Percentiles rank a stretch among this genome's conserved stretches.
phyloP scores from a whole-genome alignment of 2,797 vertebrate species.

The Sylvilagus floridanus region DNA sequence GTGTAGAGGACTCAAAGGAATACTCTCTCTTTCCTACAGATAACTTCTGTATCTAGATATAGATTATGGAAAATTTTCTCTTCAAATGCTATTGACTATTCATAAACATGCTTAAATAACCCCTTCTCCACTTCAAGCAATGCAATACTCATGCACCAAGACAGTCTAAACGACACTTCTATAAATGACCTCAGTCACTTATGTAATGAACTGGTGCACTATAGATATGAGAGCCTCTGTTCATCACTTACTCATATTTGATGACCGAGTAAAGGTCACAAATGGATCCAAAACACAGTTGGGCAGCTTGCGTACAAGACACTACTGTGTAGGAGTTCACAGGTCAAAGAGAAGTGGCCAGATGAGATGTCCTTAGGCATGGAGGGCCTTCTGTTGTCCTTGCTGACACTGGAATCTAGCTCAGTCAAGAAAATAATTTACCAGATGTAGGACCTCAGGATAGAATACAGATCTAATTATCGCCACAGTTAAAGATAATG shows the following conservation, averaged over 20 bases:
- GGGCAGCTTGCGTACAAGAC: not conserved
- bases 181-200: not conserved
- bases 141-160: not conserved
- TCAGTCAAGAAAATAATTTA: constrained; percentile 68
- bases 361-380: constrained; percentile 57
- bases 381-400: constrained; percentile 61
- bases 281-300: not conserved
- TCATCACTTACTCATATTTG: not conserved
- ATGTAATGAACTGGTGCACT: not conserved
- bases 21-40: not conserved
- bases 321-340: constrained; percentile 16
- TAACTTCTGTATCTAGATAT: not conserved
- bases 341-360: constrained; percentile 66
- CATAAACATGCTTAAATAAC: not conserved
- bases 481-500: constrained; percentile 58
- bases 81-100: constrained; percentile 27
- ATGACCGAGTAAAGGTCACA: constrained; percentile 13
- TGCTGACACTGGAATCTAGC: constrained; percentile 43
- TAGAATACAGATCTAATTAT: constrained; percentile 66
- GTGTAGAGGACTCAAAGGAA: not conserved
- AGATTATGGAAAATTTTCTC: not conserved
- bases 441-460: constrained; percentile 73
- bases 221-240: not conserved
- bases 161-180: not conserved
- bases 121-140: not conserved